Conservation (phyloP, 2,888 invertebrate species). For the Diachrysia chrysitis region DNA sequence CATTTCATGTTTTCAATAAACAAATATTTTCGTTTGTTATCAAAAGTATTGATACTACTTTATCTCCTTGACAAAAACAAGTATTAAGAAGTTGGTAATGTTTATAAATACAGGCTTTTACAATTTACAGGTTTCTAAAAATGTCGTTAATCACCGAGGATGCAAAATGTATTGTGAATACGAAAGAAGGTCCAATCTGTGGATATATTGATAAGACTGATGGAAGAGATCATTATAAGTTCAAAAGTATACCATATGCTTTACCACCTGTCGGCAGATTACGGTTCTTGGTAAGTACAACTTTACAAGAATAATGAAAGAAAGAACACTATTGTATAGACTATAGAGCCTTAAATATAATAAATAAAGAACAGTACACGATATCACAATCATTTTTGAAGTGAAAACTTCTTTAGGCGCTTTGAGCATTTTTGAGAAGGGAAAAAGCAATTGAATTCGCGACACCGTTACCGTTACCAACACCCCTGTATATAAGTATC, state of each 20-base stretch:
- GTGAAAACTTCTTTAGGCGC: too few species aligned
- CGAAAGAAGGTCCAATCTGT: slow-evolving; percentile 74
- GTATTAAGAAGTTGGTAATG: background rate
- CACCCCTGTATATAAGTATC: too few species aligned
- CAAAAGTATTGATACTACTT: background rate
- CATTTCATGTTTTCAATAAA: background rate
- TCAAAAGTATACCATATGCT: slow-evolving; percentile 81
- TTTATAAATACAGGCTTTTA: background rate
- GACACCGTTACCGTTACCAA: too few species aligned
- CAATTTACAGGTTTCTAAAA: slow-evolving; percentile 14
- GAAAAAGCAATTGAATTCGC: too few species aligned
- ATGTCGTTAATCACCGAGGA: slow-evolving; percentile 44
- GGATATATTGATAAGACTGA: slow-evolving; percentile 71
- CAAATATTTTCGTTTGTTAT: background rate
- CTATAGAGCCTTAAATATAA: too few species aligned
- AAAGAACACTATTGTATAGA: too few species aligned
- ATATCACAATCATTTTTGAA: too few species aligned
- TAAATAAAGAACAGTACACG: too few species aligned
- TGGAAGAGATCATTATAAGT: slow-evolving; percentile 70
- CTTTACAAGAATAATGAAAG: background rate
- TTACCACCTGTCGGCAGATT: slow-evolving; percentile 78
- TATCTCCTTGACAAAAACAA: background rate
- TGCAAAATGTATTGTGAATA: slow-evolving; percentile 61
- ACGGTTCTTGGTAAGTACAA: slow-evolving; percentile 76
- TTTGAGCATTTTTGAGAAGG: too few species aligned